Conservation (phyloP, 1,140 invertebrate genomes). For the Vanessa atalanta region DNA sequence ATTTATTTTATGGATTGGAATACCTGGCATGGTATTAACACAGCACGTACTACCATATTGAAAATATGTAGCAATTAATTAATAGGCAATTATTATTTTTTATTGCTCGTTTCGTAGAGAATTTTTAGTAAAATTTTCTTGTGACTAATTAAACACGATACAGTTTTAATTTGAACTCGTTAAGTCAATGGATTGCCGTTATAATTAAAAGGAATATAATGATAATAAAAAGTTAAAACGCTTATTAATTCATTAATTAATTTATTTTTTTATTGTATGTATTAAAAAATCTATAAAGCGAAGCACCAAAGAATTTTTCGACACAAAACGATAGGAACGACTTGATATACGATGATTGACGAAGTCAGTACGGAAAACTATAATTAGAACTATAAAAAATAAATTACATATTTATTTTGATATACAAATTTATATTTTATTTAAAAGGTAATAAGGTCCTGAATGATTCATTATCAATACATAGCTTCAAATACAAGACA, state of each 20-base stretch:
- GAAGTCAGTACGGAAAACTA: too few species aligned
- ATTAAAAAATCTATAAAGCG: too few species aligned
- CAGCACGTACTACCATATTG: constrained; percentile 1
- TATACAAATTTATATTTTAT: too few species aligned
- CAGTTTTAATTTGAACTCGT: background rate
- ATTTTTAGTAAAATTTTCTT: background rate
- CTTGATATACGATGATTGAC: too few species aligned
- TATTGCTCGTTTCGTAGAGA: background rate
- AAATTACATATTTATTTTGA: too few species aligned
- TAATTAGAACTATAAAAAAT: too few species aligned
- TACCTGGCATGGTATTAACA: background rate
- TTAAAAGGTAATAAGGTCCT: too few species aligned
- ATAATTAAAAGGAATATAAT: background rate
- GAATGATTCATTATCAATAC: too few species aligned
- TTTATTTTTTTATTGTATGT: too few species aligned
- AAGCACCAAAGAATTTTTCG: too few species aligned
- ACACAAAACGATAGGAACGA: too few species aligned
- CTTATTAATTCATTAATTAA: background rate
- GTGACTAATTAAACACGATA: background rate
- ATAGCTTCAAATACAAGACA: too few species aligned
- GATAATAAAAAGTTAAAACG: background rate
- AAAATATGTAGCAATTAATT: constrained; percentile 14
- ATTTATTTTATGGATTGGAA: constrained; percentile 23
- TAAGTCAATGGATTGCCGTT: background rate
- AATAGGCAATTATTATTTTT: constrained; percentile 19